Evolutionary conservation across 2,113 vertebrate genomes (phyloP).

Genomic region (Eurypyga helias): DNA sequence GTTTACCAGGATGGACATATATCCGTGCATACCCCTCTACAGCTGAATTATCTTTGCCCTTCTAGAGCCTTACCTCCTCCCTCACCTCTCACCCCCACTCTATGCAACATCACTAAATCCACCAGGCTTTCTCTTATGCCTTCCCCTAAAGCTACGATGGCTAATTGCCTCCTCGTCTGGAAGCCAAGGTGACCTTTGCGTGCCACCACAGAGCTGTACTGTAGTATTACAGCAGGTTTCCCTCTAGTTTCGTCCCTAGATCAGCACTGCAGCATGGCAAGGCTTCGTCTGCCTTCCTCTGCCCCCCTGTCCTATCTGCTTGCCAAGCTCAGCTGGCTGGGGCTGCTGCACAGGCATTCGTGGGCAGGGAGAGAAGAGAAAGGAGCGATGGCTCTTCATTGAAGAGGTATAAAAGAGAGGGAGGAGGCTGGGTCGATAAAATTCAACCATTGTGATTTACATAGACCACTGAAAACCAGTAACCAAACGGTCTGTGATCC

Average conservation of each 20-base stretch:
- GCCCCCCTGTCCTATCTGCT: background rate
- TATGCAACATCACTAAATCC: background rate
- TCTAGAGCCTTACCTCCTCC: background rate
- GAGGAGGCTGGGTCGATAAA: background rate
- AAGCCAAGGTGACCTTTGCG: too few relatives aligned
- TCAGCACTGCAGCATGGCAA: background rate
- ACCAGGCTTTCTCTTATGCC: background rate
- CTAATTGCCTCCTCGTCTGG: background rate
- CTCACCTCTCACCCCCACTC: background rate
- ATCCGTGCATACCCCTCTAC: background rate
- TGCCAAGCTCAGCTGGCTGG: accelerated
- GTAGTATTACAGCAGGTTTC: background rate
- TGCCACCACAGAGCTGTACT: background rate
- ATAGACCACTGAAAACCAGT: background rate
- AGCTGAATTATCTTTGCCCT: background rate
- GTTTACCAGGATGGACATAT: background rate
- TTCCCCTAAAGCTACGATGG: background rate
- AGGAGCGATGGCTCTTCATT: background rate
- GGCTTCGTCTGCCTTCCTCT: background rate
- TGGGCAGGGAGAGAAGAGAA: background rate
- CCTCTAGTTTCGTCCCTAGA: background rate
- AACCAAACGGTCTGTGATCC: background rate
- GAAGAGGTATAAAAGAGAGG: background rate
- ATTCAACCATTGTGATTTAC: background rate
- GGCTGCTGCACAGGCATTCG: background rate